Percentiles rank a stretch among this genome's conserved stretches.
Evolutionary conservation across 1,140 invertebrate genomes (phyloP).

Genomic region (Aradophagus sp.): DNA sequence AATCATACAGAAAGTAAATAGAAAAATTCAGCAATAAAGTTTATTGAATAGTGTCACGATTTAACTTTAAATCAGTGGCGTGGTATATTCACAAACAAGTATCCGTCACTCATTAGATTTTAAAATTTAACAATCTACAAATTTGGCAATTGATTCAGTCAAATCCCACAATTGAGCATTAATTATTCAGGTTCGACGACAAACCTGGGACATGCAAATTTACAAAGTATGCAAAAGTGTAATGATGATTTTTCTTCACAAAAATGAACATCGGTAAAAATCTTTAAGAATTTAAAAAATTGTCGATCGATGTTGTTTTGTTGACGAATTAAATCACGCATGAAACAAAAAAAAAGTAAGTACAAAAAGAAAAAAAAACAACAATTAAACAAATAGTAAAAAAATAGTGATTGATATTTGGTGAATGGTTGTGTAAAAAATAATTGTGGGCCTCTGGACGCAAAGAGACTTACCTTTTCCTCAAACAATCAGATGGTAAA

Average conservation of each 20-base stretch:
- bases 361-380: too few relatives aligned
- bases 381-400: slow-evolving; percentile 4
- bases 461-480: slow-evolving; percentile 68
- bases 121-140: slow-evolving; percentile 6
- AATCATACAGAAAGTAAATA: neutral
- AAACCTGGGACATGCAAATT: slow-evolving; percentile 24
- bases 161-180: slow-evolving; percentile 29
- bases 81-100: too few relatives aligned
- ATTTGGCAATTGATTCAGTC: slow-evolving; percentile 23
- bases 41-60: slow-evolving; percentile 16
- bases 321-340: too few relatives aligned
- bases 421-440: slow-evolving; percentile 22
- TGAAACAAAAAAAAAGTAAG: too few relatives aligned
- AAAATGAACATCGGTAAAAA: neutral
- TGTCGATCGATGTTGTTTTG: neutral
- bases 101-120: too few relatives aligned
- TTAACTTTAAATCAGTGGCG: slow-evolving; percentile 8
- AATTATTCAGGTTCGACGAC: slow-evolving; percentile 7
- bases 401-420: slow-evolving; percentile 8
- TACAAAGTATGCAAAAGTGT: slow-evolving; percentile 26
- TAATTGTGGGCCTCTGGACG: slow-evolving; percentile 19
- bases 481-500: slow-evolving; percentile 52
- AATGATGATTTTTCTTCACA: slow-evolving; percentile 13
- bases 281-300: slow-evolving; percentile 1
- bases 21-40: neutral